Evolutionary conservation across 1,140 invertebrate genomes (phyloP).

Genomic region (Varroa destructor): DNA sequence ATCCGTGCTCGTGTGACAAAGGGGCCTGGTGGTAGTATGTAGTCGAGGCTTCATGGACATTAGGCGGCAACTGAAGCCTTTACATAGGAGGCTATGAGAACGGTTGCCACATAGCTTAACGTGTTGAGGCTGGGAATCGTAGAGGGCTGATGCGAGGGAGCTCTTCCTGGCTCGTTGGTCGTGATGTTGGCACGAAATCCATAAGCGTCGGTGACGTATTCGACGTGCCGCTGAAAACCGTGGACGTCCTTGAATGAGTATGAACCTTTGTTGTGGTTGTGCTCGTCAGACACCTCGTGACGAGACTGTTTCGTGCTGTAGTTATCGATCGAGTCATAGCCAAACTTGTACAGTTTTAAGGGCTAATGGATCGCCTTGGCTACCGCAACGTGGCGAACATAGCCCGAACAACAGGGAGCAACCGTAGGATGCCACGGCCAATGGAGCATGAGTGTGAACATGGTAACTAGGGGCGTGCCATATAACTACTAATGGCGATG

Average conservation of each 20-base stretch:
- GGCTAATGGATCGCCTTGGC: not conserved
- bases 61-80: constrained; percentile 7
- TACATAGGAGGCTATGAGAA: not conserved
- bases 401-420: not conserved
- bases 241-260: constrained; percentile 34
- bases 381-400: not conserved
- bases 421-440: not conserved
- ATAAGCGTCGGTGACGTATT: constrained; percentile 34
- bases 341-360: constrained; percentile 33
- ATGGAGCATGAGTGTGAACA: not conserved
- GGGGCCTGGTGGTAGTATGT: not conserved
- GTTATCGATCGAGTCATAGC: constrained; percentile 34
- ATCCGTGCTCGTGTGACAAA: no score
- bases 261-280: constrained; percentile 34
- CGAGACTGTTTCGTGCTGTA: constrained; percentile 34
- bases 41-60: not conserved
- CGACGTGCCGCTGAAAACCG: constrained; percentile 34
- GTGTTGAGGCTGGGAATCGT: not conserved
- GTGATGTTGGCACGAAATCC: constrained; percentile 34
- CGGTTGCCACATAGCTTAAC: constrained; percentile 3
- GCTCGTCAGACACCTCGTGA: constrained; percentile 33
- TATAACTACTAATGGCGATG: no score
- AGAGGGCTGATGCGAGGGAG: constrained; percentile 29
- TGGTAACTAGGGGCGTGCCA: not conserved
- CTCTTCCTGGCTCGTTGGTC: constrained; percentile 35